Evolutionary conservation across 2,888 invertebrate genomes (phyloP), one percentile per base, ranked within the genome.

Genomic region (Heteropelma amictum): DNA sequence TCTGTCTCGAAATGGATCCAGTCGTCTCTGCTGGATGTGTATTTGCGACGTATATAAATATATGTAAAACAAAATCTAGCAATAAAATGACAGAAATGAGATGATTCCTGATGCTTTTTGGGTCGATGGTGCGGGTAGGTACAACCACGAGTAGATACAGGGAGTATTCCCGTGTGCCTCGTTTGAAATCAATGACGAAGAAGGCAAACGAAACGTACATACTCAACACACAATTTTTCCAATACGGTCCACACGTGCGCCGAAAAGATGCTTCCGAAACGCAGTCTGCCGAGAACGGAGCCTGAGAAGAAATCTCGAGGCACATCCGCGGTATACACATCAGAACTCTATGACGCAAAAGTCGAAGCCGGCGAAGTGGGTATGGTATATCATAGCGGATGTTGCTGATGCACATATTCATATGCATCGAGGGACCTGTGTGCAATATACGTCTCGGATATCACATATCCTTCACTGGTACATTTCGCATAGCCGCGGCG

Each of bases 1-100:
- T 70, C 56, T 65, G 42, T 61, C 65, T 70, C 56, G 54, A 65
- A 75, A 75, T 75, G 70, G 61, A 70, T 70, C 70, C 49, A 30
- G 45, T 7, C 33, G 2, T 19, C 53, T 17, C 8, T 3, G n/a
- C 38, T 38, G 5, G 38, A 38, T 12, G 14, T 26, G 38, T 58
- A 8, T 58, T 26, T 26, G 5, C 14, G 17, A 40, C 8, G 35
- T 14, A 42, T 17, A 26, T 58, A 58, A 7, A 7, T 40, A 38
- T 28, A 63, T 14, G 47, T n/a, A 42, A 56, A 5, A n/a, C 23
- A 51, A n/a, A 58, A 28, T 61, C 28, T 30, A 17, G 28, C 23
- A 54, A 61, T 54, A 65, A 45, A 51, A 45, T 3, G 6, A 49
- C 23, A 54, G 5, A 4, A 12, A 54, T n/a, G n/a, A 60, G 70